Evolutionary conservation across 2,797 vertebrate genomes (phyloP).

Genomic region (Trachurus trachurus): DNA sequence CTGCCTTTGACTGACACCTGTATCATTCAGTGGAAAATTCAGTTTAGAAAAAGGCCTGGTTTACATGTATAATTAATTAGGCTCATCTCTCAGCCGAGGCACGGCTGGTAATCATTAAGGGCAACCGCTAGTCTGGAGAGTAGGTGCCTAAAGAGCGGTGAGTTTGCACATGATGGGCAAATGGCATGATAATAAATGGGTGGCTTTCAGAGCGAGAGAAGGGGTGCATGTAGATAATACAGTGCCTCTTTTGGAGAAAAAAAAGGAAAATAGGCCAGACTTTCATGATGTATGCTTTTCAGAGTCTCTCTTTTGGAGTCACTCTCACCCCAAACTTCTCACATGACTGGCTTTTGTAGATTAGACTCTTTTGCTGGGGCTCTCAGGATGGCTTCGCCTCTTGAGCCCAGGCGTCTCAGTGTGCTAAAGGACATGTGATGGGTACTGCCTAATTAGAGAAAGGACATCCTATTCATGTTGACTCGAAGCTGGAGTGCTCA

Average conservation of each 20-base stretch:
- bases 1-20: conserved; percentile 68
- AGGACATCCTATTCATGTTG: conserved; percentile 58
- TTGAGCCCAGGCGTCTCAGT: conserved; percentile 34
- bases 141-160: conserved; percentile 40
- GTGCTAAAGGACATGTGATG: conserved; percentile 50
- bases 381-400: conserved; percentile 18
- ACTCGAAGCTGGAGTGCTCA: conserved; percentile 42
- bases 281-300: conserved; percentile 37
- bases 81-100: conserved; percentile 51
- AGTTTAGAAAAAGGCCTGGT: conserved; percentile 66
- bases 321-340: conserved; percentile 44
- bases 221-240: conserved; percentile 41
- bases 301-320: conserved; percentile 31
- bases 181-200: conserved; percentile 39
- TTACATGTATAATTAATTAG: conserved; percentile 80
- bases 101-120: conserved; percentile 78
- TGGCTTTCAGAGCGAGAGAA: conserved; percentile 30
- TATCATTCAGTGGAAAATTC: conserved; percentile 64
- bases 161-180: conserved; percentile 50
- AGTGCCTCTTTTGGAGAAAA: conserved; percentile 22
- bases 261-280: conserved; percentile 19
- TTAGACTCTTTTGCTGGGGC: conserved; percentile 49
- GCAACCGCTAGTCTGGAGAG: conserved; percentile 54
- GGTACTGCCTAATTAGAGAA: conserved; percentile 57
- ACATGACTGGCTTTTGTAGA: conserved; percentile 66